Percentiles rank a stretch among this genome's conserved stretches.
phyloP scores from a whole-genome alignment of 2,113 vertebrate genomes.

The Perca fluviatilis region DNA sequence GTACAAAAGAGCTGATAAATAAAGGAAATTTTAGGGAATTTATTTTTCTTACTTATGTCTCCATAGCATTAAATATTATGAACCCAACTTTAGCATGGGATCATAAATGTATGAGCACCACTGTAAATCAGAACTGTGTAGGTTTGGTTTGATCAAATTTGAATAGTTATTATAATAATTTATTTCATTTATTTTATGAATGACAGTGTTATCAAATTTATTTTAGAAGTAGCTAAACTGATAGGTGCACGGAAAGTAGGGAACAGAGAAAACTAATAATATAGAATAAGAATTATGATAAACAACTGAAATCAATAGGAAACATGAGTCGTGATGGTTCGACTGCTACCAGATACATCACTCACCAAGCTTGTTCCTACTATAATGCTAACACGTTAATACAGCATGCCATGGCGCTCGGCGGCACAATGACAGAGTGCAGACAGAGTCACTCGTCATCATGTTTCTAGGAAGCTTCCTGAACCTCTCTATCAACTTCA shows the following conservation, averaged over 20 bases:
- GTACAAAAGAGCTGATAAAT: not conserved
- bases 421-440: not conserved
- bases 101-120: no score
- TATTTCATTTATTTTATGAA: no score
- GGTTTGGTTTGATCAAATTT: constrained; percentile 40
- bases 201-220: not conserved
- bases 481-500: constrained; percentile 31
- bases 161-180: no score
- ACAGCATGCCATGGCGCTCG: not conserved
- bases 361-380: not conserved
- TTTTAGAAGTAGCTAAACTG: not conserved
- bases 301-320: not conserved
- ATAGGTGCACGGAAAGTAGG: not conserved
- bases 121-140: not conserved
- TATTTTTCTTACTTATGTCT: not conserved
- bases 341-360: not conserved
- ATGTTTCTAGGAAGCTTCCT: constrained; percentile 49
- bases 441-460: not conserved
- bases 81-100: no score
- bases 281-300: not conserved
- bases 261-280: not conserved
- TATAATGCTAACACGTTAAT: constrained; percentile 11
- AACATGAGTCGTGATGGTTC: not conserved
- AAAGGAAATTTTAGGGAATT: not conserved
- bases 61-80: not conserved